These are phyloP conservation scores for Trissoscelio sp. DNA, from an alignment of 2,888 invertebrate genomes.

Conservation along the genomic window DNA sequence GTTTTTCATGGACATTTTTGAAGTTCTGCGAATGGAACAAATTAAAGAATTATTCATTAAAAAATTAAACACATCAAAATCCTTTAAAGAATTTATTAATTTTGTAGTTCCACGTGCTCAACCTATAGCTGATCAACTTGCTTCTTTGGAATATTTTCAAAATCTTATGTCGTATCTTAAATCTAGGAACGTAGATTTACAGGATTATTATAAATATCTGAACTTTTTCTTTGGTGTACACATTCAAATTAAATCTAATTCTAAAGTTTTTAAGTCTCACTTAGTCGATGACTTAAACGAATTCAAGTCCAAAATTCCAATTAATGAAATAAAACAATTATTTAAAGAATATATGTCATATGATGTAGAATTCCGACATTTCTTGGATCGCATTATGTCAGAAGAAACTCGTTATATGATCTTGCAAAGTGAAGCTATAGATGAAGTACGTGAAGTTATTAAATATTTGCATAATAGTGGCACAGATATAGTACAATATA, in stretches of 20 bases:
- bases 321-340: neutral
- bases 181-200: conserved; percentile 71
- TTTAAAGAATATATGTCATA: conserved; percentile 60
- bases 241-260: conserved; percentile 12
- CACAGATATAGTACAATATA: conserved; percentile 58
- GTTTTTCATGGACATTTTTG: conserved; percentile 70
- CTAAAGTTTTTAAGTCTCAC: neutral
- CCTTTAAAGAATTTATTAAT: conserved; percentile 73
- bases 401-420: conserved; percentile 73
- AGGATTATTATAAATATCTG: neutral
- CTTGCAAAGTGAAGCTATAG: conserved; percentile 72
- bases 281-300: conserved; percentile 14
- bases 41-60: conserved; percentile 72
- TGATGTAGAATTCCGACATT: conserved; percentile 24
- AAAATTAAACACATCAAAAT: conserved; percentile 75
- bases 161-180: conserved; percentile 46
- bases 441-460: conserved; percentile 73
- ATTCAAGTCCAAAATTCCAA: neutral
- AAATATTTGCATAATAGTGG: conserved; percentile 72
- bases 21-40: conserved; percentile 71
- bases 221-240: conserved; percentile 47
- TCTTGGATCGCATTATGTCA: conserved; percentile 69
- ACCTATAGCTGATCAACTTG: neutral
- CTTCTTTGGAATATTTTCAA: neutral
- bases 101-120: conserved; percentile 52